Evolutionary conservation across 2,797 vertebrate species (phyloP).

Genomic region (Tympanoctomys barrerae): DNA sequence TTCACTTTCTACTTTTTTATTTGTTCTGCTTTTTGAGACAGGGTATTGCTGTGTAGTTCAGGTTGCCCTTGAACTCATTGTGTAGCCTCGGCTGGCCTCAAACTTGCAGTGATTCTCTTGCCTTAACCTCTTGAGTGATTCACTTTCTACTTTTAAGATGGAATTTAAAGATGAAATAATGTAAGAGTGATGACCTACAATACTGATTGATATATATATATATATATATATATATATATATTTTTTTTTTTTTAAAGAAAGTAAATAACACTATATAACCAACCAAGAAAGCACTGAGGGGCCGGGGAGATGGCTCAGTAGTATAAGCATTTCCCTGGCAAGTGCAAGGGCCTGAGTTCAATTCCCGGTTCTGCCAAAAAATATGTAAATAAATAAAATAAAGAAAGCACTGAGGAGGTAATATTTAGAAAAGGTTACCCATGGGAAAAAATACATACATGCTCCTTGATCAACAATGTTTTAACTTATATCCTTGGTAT

Average conservation of each 20-base stretch:
- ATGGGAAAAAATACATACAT: background rate
- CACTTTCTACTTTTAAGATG: background rate
- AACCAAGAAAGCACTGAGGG: background rate
- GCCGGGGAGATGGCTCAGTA: too few relatives aligned
- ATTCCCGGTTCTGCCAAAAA: too few relatives aligned
- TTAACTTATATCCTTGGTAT: background rate
- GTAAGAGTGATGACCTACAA: background rate
- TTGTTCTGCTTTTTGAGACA: too few relatives aligned
- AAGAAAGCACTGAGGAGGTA: background rate
- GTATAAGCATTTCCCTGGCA: too few relatives aligned
- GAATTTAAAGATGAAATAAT: background rate
- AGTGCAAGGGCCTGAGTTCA: too few relatives aligned
- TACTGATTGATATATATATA: background rate
- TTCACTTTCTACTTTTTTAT: background rate
- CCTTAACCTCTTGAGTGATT: background rate
- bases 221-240: constrained; percentile 1
- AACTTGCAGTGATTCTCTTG: background rate
- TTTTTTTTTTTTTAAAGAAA: constrained; percentile 28
- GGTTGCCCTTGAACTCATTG: too few relatives aligned
- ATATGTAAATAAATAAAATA: background rate
- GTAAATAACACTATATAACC: background rate
- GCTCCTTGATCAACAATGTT: background rate
- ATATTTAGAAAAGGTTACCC: background rate
- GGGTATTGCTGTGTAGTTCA: too few relatives aligned
- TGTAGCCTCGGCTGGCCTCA: background rate